phyloP scores from a whole-genome alignment of 2,113 vertebrate genomes.

The Cathartes aura region DNA sequence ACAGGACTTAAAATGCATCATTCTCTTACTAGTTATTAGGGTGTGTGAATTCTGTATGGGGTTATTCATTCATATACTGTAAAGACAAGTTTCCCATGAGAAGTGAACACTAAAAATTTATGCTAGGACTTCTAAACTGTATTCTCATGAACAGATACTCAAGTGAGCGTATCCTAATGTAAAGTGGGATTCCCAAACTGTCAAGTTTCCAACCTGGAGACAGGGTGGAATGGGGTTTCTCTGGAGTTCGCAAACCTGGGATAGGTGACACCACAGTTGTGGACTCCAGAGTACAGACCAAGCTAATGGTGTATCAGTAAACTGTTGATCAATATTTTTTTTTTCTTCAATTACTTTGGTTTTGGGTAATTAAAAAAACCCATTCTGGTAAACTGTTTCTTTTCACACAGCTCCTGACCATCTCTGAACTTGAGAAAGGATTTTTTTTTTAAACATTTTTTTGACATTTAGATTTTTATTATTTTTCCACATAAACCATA shows the following conservation, averaged over 20 bases:
- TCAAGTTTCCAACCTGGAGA: background rate
- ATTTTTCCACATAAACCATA: background rate
- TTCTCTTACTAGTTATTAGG: background rate
- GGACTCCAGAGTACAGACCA: background rate
- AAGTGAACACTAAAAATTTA: background rate
- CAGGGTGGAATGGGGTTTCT: background rate
- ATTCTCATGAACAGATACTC: background rate
- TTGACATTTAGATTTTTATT: background rate
- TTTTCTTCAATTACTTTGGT: background rate
- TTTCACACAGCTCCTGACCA: background rate
- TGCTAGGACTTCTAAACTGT: background rate
- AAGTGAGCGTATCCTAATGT: background rate
- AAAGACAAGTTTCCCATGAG: background rate
- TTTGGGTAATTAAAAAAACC: background rate
- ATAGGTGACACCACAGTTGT: background rate
- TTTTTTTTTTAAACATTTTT: background rate
- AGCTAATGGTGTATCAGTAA: background rate
- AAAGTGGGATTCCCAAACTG: background rate
- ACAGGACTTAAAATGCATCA: background rate
- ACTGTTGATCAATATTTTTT: background rate
- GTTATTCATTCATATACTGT: background rate
- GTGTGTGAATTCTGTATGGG: background rate
- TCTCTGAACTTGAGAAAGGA: background rate
- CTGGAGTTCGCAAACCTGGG: background rate
- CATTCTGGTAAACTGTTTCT: background rate